Base-by-base conservation (phyloP, 2,113 vertebrate genomes). In the Labeo rohita region DNA sequence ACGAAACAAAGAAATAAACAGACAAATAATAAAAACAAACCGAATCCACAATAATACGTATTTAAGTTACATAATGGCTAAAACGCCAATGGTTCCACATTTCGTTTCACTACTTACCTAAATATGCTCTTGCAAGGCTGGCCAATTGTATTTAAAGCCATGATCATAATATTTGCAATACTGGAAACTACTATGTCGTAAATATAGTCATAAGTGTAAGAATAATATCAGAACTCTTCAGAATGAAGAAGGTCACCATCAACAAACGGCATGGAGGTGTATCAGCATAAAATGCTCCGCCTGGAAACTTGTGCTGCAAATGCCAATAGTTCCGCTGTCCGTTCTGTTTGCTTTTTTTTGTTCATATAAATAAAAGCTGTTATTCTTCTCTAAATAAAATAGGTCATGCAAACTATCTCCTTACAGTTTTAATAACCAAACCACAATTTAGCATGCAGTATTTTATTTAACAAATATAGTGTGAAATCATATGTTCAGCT, bases 81-180 rank as follows among this genome's bases (percentile, higher is more conserved):
- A 28, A 28, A 28, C 2, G 28, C 28, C 28, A 28, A 28, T 28
- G 28, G 28, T 28, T 28, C 28, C 28, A 28, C 28, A 28, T 28
- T 28, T 28, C 28, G 28, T 28, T 28, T 28, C 2, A 28, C 28
- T 49, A 86, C 87, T 89, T 87, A 92, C 91, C 90, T 87, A 45
- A 84, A 87, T 3, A 92, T 3, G 45, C 77, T 45, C 15, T 72
- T 56, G 23, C 85, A 83, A 43, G 50, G 73, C 6, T 52, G 78
- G 56, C 78, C 77, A 36, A 87, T 21, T 83, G 83, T 88, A 43
- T 84, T 79, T 81, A 89, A 72, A 79, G 89, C 83, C 90, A 91
- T 91, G 15, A 16, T 28, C 10, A 49, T 28, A 50, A 23, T 11
- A 49, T 49, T 3, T 28, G 23, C 34, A 16, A 50, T 8, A 4